phyloP scores from a whole-genome alignment of 2,888 invertebrate genomes.

The Strigamia crassipes region DNA sequence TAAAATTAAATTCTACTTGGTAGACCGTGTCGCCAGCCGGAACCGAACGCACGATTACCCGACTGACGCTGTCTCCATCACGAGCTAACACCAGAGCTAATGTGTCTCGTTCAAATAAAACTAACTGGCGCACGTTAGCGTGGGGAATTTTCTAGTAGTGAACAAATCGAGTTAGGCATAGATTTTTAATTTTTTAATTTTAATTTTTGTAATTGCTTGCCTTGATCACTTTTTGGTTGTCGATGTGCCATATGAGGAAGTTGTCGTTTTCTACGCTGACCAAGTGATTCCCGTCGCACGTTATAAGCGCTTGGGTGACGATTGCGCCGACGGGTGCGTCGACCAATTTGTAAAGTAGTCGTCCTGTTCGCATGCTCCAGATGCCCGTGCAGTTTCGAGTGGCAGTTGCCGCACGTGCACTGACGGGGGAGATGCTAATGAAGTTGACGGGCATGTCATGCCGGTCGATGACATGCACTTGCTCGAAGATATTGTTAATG shows the following conservation, averaged over 20 bases:
- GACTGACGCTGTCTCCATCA: conserved; percentile 56
- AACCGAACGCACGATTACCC: conserved; percentile 55
- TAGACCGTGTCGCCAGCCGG: conserved; percentile 76
- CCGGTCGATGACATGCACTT: conserved; percentile 92
- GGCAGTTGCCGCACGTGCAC: conserved; percentile 84
- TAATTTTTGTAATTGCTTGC: too few relatives aligned
- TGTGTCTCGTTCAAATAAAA: conserved; percentile 73
- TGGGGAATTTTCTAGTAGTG: conserved; percentile 78
- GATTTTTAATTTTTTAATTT: neutral
- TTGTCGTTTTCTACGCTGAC: conserved; percentile 91
- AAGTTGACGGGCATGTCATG: conserved; percentile 94
- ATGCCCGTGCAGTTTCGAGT: conserved; percentile 94
- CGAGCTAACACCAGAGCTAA: conserved; percentile 77
- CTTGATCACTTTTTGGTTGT: conserved; percentile 64
- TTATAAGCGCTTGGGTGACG: conserved; percentile 88
- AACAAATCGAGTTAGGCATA: neutral
- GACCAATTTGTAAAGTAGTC: conserved; percentile 81
- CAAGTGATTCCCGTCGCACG: conserved; percentile 81
- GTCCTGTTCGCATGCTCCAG: conserved; percentile 87
- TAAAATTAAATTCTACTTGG: conserved; percentile 79
- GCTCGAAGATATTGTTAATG: conserved; percentile 97
- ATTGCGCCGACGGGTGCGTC: conserved; percentile 92
- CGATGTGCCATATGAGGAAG: conserved; percentile 83
- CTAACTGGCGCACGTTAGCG: conserved; percentile 74
- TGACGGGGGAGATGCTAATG: conserved; percentile 68